A percentile compares a stretch with the other conserved stretches of the same genome.
phyloP scores from a whole-genome alignment of 2,888 invertebrate species.

The Andrena chrysosceles region DNA sequence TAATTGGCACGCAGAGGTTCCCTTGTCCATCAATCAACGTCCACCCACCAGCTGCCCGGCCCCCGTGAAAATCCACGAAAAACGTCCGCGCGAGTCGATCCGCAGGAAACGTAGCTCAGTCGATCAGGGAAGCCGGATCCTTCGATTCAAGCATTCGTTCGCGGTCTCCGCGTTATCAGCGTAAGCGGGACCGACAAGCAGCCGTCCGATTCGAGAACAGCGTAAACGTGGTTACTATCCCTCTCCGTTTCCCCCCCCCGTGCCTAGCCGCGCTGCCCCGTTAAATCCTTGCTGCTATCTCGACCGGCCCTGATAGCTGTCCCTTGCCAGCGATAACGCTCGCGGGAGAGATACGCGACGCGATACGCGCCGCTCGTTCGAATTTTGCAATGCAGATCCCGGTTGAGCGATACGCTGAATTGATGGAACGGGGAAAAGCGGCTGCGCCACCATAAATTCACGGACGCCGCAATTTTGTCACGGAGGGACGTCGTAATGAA shows the following conservation, averaged over 20 bases:
- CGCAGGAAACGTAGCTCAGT: not conserved
- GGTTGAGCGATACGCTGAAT: slow-evolving; percentile 61
- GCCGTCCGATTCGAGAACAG: slow-evolving; percentile 38
- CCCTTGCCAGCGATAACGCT: slow-evolving; percentile 64
- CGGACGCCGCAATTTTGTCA: slow-evolving; percentile 53
- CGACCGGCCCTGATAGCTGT: slow-evolving; percentile 56
- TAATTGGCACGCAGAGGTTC: slow-evolving; percentile 8
- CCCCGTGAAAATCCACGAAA: slow-evolving; percentile 12
- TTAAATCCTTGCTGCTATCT: slow-evolving; percentile 69
- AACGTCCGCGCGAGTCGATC: not conserved
- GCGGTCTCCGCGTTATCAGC: slow-evolving; percentile 38
- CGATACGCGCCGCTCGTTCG: slow-evolving; percentile 62
- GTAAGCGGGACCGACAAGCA: slow-evolving; percentile 37
- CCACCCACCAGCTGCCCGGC: slow-evolving; percentile 2
- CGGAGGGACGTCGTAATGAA: slow-evolving; percentile 40
- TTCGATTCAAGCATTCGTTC: slow-evolving; percentile 25
- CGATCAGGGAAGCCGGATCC: slow-evolving; percentile 13
- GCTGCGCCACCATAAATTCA: slow-evolving; percentile 49
- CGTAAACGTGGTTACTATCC: slow-evolving; percentile 42
- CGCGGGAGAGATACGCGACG: slow-evolving; percentile 62
- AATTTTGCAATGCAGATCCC: slow-evolving; percentile 74
- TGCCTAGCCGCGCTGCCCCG: slow-evolving; percentile 56
- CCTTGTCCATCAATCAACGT: slow-evolving; percentile 14
- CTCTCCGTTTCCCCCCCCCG: not conserved
- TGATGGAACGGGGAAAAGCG: slow-evolving; percentile 54